A percentile compares a stretch with the other conserved stretches of the same genome.
These are phyloP conservation scores for Lordiphosa fenestrarum DNA, from an alignment of 2,888 invertebrate species.

Conservation along the genomic window DNA sequence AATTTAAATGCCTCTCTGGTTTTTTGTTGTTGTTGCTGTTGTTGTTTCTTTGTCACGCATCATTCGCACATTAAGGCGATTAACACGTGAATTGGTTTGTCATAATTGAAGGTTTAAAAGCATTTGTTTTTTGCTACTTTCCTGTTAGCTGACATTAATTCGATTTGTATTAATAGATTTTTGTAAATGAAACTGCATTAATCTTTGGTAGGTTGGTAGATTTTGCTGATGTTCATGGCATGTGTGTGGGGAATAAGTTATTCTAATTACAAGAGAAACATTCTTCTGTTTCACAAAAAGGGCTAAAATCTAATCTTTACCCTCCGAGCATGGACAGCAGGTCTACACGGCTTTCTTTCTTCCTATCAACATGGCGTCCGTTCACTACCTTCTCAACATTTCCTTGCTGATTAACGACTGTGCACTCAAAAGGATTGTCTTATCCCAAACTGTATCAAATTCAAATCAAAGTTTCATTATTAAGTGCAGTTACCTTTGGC, in stretches of 20 bases:
- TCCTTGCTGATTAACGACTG: background rate
- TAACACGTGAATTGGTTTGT: conserved; percentile 24
- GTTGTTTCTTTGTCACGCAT: conserved; percentile 1
- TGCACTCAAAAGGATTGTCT: background rate
- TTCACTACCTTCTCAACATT: too few species aligned
- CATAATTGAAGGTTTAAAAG: conserved; percentile 9
- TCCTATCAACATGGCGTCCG: too few species aligned
- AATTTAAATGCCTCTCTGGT: conserved; percentile 3
- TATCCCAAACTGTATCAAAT: conserved; percentile 1
- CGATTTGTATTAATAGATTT: conserved; percentile 49
- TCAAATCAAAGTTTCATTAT: background rate
- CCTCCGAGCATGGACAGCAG: too few species aligned
- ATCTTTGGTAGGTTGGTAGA: too few species aligned
- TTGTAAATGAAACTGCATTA: background rate
- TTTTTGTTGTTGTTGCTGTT: conserved; percentile 7
- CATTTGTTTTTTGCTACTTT: background rate
- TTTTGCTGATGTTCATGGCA: too few species aligned
- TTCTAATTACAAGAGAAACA: too few species aligned
- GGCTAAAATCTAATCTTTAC: too few species aligned
- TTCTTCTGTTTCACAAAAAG: too few species aligned
- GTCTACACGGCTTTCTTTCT: too few species aligned
- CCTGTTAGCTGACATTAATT: conserved; percentile 5
- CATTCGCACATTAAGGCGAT: conserved; percentile 45
- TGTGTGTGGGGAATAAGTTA: too few species aligned
- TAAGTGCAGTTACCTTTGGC: conserved; percentile 1